These are phyloP conservation scores for Epinotia brunnichana DNA, from an alignment of 2,888 invertebrate genomes.

Conservation along the genomic window DNA sequence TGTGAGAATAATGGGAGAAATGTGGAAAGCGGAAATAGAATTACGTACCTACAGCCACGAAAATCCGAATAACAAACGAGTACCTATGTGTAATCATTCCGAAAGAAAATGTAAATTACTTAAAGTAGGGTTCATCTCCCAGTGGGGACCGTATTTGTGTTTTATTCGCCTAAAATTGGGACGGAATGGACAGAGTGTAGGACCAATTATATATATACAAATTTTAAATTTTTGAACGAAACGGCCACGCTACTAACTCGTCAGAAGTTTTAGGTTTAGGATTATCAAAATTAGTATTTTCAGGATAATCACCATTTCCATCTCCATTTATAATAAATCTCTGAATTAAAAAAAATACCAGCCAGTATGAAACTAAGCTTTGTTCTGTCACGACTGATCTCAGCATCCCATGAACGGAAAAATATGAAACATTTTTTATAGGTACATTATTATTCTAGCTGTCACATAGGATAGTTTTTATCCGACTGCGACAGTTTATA, in stretches of 20 bases:
- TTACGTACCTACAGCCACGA: conserved; percentile 47
- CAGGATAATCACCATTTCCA: too few species aligned
- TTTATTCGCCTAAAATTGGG: conserved; percentile 22
- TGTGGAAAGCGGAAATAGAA: conserved; percentile 55
- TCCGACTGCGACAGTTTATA: too few species aligned
- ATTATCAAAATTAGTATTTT: too few species aligned
- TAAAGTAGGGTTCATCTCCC: conserved; percentile 38
- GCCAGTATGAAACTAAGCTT: too few species aligned
- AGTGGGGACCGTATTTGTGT: conserved; percentile 30
- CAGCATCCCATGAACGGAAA: too few species aligned
- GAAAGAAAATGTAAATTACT: conserved; percentile 43
- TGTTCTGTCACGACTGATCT: too few species aligned
- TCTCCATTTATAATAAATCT: too few species aligned
- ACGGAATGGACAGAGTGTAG: not conserved
- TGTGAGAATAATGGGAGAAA: conserved; percentile 49
- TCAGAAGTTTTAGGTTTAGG: too few species aligned
- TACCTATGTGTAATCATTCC: conserved; percentile 38
- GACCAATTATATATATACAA: not conserved
- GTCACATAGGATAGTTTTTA: too few species aligned
- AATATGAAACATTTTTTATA: too few species aligned
- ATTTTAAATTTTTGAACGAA: conserved; percentile 14
- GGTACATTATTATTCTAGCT: too few species aligned
- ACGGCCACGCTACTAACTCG: not conserved
- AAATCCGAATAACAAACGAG: conserved; percentile 48
- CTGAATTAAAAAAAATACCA: too few species aligned